Conservation (phyloP, 2,888 invertebrate genomes). For the Campopleginae sp. region DNA sequence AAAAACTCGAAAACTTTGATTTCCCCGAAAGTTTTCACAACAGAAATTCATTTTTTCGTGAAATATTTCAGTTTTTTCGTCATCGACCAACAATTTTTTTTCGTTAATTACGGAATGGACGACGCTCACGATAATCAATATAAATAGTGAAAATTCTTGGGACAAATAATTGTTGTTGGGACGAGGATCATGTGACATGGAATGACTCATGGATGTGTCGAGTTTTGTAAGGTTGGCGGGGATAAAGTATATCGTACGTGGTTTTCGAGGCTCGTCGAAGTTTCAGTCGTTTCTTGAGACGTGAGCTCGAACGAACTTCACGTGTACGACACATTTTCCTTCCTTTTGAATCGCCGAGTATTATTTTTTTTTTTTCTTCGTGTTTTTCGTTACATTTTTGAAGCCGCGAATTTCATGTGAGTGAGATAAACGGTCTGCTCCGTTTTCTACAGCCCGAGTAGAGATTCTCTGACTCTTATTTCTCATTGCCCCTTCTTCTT, state of each 20-base stretch:
- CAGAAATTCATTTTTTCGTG: not conserved
- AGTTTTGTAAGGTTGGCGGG: slow-evolving; percentile 3
- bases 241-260: slow-evolving; percentile 27
- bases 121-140: not conserved
- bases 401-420: not conserved
- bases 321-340: not conserved
- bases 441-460: not conserved
- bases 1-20: not conserved
- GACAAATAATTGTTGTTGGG: not conserved
- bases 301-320: slow-evolving; percentile 13
- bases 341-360: not conserved
- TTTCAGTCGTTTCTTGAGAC: slow-evolving; percentile 47
- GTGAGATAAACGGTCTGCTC: not conserved
- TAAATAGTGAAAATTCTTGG: not conserved
- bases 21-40: not conserved
- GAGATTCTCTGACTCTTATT: not conserved
- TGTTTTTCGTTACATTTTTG: not conserved
- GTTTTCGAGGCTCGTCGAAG: not conserved
- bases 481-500: not conserved
- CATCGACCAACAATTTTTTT: not conserved
- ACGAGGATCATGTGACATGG: not conserved
- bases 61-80: not conserved
- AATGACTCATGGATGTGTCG: slow-evolving; percentile 18
- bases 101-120: not conserved
- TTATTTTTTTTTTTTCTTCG: not conserved